phyloP scores from a whole-genome alignment of 30 jellyfish, hydroid and myxozoan species.

The Aurelia sp. region DNA sequence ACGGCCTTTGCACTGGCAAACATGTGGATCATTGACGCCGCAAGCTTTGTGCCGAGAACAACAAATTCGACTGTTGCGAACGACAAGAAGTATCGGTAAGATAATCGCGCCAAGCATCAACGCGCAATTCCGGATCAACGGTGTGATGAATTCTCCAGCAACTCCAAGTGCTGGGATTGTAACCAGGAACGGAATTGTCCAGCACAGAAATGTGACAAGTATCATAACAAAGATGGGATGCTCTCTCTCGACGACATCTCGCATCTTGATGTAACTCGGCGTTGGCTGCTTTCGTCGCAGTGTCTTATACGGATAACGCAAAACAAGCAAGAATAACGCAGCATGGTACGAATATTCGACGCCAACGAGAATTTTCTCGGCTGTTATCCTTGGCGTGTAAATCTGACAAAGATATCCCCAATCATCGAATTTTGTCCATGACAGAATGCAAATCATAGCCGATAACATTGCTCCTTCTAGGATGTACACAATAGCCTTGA shows the following conservation, averaged over 20 bases:
- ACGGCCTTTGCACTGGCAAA: slow-evolving; percentile 76
- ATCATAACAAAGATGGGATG: slow-evolving; percentile 87
- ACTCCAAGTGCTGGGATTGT: slow-evolving; percentile 78
- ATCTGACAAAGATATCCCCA: slow-evolving; percentile 91
- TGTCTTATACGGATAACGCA: slow-evolving; percentile 78
- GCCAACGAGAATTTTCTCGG: slow-evolving; percentile 76
- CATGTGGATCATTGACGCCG: slow-evolving; percentile 73
- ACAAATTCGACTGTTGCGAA: slow-evolving; percentile 67
- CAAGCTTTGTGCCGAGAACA: slow-evolving; percentile 68
- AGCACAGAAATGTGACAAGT: slow-evolving; percentile 61
- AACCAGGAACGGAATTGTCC: slow-evolving; percentile 78
- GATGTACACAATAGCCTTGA: slow-evolving; percentile 94
- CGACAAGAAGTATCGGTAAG: slow-evolving; percentile 61
- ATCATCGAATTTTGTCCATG: slow-evolving; percentile 93
- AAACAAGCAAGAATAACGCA: slow-evolving; percentile 51
- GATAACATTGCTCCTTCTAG: slow-evolving; percentile 91
- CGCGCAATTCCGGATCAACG: slow-evolving; percentile 77
- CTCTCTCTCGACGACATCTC: slow-evolving; percentile 77
- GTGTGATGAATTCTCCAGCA: slow-evolving; percentile 23
- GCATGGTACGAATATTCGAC: slow-evolving; percentile 78
- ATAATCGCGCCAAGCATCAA: slow-evolving; percentile 66
- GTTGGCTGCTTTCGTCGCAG: slow-evolving; percentile 68
- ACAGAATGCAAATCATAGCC: slow-evolving; percentile 86
- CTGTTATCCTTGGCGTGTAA: slow-evolving; percentile 65
- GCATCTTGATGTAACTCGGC: slow-evolving; percentile 47